Base-by-base conservation (phyloP, 2,888 invertebrate species). In the Ochropacha duplaris region DNA sequence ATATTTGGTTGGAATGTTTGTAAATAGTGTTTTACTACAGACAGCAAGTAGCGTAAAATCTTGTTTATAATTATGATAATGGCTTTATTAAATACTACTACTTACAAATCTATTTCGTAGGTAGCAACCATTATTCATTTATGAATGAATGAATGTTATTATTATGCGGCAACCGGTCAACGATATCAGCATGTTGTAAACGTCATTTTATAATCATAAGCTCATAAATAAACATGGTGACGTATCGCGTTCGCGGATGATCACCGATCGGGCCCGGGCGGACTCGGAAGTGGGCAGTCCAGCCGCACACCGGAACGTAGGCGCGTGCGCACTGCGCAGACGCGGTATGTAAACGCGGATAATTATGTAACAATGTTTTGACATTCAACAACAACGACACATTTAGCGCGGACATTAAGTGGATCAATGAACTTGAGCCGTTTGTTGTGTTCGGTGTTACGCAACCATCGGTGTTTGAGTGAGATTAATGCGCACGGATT, bases 351-450 rank as follows among this genome's bases (percentile, higher is more conserved):
- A 84, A 85, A 83, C 84, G 81, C 77, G 74, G 76, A 79, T 84
- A 85, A 89, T 90, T 88, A 89, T 86, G 85, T 90, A 90, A 89
- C 81, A 87, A 86, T 88, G 90, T 88, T 92, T 92, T 90, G 91
- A 92, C 90, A 91, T 92, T 90, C 86, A 80, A 83, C 82, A 83
- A 81, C 79, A 83, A 83, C 88, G 92, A 92, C 91, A 92, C 87
- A 91, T 92, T 92, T 91, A 90, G 88, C 82, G 84, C 84, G 83
- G 85, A 83, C 86, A 86, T 87, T 90, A 91, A 90, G 92, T 91
- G 90, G 92, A 92, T 92, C 92, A 92, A 90, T 92, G 92, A 92
- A 92, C 92, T 92, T 92, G 92, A 88, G 90, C 81, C 84, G 88
- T 88, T 87, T 88, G 88, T 85, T 83, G 78, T 83, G 83, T 79